Evolutionary conservation across 1,140 invertebrate species (phyloP).

Genomic region (Heliconius congener): DNA sequence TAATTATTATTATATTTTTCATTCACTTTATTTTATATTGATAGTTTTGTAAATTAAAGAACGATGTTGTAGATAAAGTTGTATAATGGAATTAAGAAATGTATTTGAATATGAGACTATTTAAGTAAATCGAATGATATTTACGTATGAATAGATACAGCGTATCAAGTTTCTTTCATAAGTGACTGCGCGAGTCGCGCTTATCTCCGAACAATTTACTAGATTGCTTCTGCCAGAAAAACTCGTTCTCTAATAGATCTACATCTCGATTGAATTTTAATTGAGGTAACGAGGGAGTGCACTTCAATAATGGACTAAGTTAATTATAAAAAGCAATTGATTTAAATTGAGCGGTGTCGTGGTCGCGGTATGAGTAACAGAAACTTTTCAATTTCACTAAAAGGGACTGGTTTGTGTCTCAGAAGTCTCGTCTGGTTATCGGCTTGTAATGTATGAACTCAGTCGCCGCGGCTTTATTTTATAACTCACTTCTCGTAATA

Average conservation of each 20-base stretch:
- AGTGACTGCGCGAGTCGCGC: slow-evolving; percentile 42
- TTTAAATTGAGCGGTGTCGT: slow-evolving; percentile 77
- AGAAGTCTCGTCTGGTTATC: slow-evolving; percentile 81
- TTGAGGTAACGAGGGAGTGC: slow-evolving; percentile 50
- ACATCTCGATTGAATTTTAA: slow-evolving; percentile 40
- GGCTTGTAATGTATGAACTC: slow-evolving; percentile 81
- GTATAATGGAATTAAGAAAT: slow-evolving; percentile 17
- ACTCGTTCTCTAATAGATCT: slow-evolving; percentile 64
- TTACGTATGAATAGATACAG: slow-evolving; percentile 17
- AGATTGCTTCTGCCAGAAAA: slow-evolving; percentile 65
- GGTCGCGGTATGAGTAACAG: slow-evolving; percentile 76
- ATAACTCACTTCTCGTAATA: slow-evolving; percentile 80
- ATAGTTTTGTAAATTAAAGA: slow-evolving; percentile 21
- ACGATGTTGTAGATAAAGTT: slow-evolving; percentile 24
- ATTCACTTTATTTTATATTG: slow-evolving; percentile 26
- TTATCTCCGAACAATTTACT: slow-evolving; percentile 63
- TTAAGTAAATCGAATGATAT: slow-evolving; percentile 30
- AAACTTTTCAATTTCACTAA: slow-evolving; percentile 83
- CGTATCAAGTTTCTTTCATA: slow-evolving; percentile 33
- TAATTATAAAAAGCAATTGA: slow-evolving; percentile 81
- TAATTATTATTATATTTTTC: slow-evolving; percentile 34
- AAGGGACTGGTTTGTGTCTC: slow-evolving; percentile 82
- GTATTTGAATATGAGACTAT: slow-evolving; percentile 27
- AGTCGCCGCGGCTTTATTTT: slow-evolving; percentile 76
- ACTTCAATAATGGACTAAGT: slow-evolving; percentile 76